phyloP scores from a whole-genome alignment of 2,113 vertebrate genomes.

The Equus przewalskii region DNA sequence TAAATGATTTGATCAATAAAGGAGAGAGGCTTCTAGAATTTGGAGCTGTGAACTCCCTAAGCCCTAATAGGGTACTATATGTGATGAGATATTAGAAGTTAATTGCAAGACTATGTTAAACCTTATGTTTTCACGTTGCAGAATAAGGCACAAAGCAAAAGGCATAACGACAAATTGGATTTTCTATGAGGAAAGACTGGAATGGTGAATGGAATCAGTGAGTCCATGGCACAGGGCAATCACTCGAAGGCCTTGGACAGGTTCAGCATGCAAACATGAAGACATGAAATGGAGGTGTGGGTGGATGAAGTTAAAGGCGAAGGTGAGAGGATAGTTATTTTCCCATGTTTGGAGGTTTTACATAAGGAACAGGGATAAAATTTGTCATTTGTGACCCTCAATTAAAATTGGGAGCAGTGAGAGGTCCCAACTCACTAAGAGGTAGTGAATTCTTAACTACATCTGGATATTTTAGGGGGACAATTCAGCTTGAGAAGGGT shows the following conservation, averaged over 20 bases:
- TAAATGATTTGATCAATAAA: slow-evolving; percentile 7
- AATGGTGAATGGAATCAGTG: background rate
- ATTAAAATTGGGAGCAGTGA: background rate
- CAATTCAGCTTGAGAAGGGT: background rate
- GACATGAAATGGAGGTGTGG: background rate
- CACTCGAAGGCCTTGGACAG: background rate
- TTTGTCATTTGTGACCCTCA: background rate
- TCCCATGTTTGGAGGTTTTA: background rate
- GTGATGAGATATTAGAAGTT: slow-evolving; percentile 32
- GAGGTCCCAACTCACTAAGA: background rate
- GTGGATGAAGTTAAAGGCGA: background rate
- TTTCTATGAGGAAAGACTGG: background rate
- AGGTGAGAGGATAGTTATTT: background rate
- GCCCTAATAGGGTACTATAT: background rate
- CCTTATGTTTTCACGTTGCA: background rate
- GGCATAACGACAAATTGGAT: background rate
- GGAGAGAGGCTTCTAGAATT: background rate
- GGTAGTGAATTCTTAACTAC: background rate
- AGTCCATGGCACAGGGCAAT: background rate
- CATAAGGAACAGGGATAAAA: background rate
- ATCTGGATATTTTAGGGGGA: background rate
- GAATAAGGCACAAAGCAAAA: background rate
- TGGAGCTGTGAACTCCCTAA: background rate
- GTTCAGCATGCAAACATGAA: background rate
- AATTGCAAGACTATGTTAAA: background rate